phyloP scores from a whole-genome alignment of 2,113 vertebrate genomes.

The Ptyas mucosa region DNA sequence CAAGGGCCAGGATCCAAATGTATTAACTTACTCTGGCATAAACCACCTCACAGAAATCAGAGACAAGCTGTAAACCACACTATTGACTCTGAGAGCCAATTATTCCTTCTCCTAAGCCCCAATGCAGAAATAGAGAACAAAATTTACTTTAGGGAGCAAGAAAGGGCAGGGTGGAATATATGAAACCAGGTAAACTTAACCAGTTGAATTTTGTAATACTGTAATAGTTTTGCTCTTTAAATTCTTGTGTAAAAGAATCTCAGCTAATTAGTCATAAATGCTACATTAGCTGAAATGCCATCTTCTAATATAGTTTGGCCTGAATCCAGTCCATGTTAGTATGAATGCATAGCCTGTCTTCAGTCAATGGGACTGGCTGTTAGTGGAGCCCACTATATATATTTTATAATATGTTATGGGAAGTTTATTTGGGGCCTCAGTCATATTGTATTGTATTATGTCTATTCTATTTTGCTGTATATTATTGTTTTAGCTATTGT shows the following conservation, averaged over 20 bases:
- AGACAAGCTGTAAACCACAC: slow-evolving; percentile 1
- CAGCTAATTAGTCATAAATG: neutral
- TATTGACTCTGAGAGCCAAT: neutral
- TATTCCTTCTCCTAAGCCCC: neutral
- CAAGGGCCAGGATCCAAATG: neutral
- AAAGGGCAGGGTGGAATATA: too few species aligned
- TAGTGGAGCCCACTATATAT: neutral
- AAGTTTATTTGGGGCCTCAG: neutral
- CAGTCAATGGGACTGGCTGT: neutral
- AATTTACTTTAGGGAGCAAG: neutral
- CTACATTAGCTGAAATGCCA: neutral
- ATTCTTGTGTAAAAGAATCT: neutral
- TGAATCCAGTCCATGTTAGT: neutral
- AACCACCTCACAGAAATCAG: neutral
- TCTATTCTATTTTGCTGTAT: neutral
- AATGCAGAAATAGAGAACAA: neutral
- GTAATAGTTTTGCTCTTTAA: neutral
- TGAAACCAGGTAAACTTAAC: neutral
- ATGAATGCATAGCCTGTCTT: neutral
- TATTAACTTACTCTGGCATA: neutral
- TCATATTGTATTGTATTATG: neutral
- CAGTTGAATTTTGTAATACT: neutral
- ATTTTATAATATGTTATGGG: neutral
- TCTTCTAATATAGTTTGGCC: neutral
- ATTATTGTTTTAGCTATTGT: neutral